These are phyloP conservation scores for Eptatretus atami DNA, from an alignment of 2,797 vertebrate species.

Conservation along the genomic window DNA sequence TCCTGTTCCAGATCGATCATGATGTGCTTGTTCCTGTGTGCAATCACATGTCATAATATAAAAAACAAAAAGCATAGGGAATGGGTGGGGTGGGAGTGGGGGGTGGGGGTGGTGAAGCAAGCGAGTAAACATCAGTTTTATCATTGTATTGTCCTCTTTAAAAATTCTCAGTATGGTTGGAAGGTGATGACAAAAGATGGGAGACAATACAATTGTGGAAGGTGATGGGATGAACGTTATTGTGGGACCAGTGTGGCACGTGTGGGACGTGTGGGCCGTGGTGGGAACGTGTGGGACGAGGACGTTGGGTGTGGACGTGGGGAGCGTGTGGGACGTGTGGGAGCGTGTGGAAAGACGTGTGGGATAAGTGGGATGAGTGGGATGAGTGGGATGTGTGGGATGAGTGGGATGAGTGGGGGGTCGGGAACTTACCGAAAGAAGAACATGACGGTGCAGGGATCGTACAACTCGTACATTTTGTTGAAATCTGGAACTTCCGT, in stretches of 20 bases:
- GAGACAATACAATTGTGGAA: no score
- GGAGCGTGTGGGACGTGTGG: no score
- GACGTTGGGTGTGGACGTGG: no score
- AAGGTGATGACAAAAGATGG: background rate
- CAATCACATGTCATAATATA: slow-evolving; percentile 7
- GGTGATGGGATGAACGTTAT: background rate
- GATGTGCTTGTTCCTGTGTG: slow-evolving; percentile 75
- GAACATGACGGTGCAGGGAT: slow-evolving; percentile 95
- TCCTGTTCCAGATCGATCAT: slow-evolving; percentile 93
- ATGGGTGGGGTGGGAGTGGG: background rate
- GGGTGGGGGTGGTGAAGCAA: no score
- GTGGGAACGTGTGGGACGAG: no score
- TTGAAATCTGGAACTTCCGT: slow-evolving; percentile 97
- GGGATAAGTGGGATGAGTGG: no score
- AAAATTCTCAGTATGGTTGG: background rate
- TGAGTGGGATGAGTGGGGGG: no score
- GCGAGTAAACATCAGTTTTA: no score
- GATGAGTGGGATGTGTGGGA: no score
- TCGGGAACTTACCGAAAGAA: slow-evolving; percentile 51
- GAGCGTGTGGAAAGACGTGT: no score
- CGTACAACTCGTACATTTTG: slow-evolving; percentile 95
- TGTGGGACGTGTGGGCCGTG: no score
- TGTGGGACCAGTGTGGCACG: no score
- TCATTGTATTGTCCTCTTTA: background rate
- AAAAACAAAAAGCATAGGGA: slow-evolving; percentile 2